Conservation (phyloP, 2,113 vertebrate genomes). For the Turnix velox region DNA sequence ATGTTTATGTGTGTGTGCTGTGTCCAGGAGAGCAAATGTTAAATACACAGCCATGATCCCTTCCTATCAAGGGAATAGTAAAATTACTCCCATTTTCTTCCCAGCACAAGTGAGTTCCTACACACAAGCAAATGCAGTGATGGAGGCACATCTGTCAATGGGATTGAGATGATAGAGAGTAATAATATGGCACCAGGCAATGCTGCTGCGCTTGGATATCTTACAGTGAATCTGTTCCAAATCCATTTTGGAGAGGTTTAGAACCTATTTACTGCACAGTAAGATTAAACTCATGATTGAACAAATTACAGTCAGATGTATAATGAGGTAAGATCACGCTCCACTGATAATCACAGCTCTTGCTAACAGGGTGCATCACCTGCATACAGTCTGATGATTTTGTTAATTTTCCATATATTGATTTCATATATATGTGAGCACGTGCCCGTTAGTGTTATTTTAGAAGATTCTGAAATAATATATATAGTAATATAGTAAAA, state of each 20-base stretch:
- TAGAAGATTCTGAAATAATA: background rate
- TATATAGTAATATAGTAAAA: background rate
- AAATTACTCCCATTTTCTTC: background rate
- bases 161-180: background rate
- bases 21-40: background rate
- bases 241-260: background rate
- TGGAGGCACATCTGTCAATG: background rate
- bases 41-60: background rate
- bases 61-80: background rate
- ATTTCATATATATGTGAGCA: rapidly evolving
- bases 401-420: background rate
- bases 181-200: background rate
- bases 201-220: background rate
- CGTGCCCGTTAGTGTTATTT: background rate
- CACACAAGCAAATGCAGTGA: background rate
- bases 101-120: background rate
- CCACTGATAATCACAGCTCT: background rate
- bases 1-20: background rate
- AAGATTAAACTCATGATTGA: background rate
- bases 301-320: background rate
- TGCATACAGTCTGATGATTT: background rate
- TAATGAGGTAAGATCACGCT: background rate
- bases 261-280: background rate
- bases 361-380: background rate
- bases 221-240: background rate